Conservation (phyloP, 2,888 invertebrate genomes). For the Drosophila affinis region DNA sequence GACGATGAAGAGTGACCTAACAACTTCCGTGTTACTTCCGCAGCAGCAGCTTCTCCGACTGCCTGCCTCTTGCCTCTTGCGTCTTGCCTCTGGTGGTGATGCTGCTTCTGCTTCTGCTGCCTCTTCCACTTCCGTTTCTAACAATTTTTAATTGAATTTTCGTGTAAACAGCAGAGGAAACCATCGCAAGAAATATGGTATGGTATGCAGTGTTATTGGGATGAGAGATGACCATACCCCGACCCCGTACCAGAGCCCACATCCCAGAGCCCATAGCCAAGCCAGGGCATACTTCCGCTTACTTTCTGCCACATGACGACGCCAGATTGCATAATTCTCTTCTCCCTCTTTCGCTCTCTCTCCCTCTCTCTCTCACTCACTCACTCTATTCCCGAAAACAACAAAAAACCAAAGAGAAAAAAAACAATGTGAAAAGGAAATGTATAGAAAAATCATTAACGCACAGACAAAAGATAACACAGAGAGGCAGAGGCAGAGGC, state of each 20-base stretch:
- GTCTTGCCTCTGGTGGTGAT: conserved; percentile 11
- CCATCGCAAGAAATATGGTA: conserved; percentile 16
- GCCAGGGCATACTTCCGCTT: conserved; percentile 34
- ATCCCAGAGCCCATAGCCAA: conserved; percentile 10
- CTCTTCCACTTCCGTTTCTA: conserved; percentile 48
- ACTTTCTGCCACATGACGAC: conserved; percentile 60
- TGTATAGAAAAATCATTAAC: conserved; percentile 78
- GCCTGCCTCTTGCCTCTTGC: conserved; percentile 17
- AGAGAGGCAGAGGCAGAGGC: conserved; percentile 25
- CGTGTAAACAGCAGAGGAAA: conserved; percentile 66
- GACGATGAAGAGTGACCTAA: conserved; percentile 57
- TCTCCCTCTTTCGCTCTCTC: neutral
- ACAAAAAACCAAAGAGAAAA: conserved; percentile 10
- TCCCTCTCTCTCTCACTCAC: neutral
- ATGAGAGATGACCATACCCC: conserved; percentile 18
- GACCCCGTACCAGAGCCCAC: conserved; percentile 8
- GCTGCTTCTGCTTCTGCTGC: conserved; percentile 7
- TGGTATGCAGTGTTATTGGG: neutral
- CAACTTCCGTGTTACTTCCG: conserved; percentile 79
- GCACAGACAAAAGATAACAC: conserved; percentile 70
- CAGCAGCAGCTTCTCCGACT: conserved; percentile 31
- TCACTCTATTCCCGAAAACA: conserved; percentile 3
- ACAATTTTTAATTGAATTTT: conserved; percentile 75
- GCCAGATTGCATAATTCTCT: conserved; percentile 75
- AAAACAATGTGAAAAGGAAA: conserved; percentile 62